phyloP scores from a whole-genome alignment of 2,113 vertebrate species.

The Sylvietta virens region DNA sequence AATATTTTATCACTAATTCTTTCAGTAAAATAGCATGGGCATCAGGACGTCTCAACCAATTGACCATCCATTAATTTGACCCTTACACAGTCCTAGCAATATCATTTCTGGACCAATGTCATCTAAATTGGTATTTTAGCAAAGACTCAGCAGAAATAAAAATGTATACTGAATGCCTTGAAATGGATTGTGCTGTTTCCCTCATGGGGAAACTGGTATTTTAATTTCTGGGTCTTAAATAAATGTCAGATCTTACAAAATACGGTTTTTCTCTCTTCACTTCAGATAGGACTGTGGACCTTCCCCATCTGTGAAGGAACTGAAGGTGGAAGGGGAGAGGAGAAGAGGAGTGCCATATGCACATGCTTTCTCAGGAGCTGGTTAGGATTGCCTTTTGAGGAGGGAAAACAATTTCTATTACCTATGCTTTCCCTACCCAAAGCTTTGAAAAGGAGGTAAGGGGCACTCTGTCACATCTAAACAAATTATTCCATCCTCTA shows the following conservation, averaged over 20 bases:
- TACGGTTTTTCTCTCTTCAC: neutral
- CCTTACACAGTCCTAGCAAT: neutral
- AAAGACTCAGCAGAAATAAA: neutral
- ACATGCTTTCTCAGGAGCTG: neutral
- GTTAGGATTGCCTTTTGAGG: neutral
- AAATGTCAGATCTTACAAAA: neutral
- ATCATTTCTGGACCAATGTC: neutral
- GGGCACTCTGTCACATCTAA: neutral
- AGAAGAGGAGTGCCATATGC: neutral
- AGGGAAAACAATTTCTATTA: neutral
- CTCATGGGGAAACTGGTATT: neutral
- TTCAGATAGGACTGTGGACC: neutral
- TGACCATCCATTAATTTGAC: constrained; percentile 20
- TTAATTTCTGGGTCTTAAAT: neutral
- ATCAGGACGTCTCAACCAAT: neutral
- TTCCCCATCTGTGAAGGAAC: neutral
- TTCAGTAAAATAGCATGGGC: neutral
- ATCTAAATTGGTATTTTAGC: neutral
- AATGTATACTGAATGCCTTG: neutral
- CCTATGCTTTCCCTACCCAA: neutral
- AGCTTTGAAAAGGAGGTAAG: neutral
- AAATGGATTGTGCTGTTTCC: neutral
- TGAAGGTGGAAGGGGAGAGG: neutral
- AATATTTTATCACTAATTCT: neutral
- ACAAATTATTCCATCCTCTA: neutral